Conservation (phyloP, 2,113 vertebrate genomes). For the Dipodomys spectabilis region DNA sequence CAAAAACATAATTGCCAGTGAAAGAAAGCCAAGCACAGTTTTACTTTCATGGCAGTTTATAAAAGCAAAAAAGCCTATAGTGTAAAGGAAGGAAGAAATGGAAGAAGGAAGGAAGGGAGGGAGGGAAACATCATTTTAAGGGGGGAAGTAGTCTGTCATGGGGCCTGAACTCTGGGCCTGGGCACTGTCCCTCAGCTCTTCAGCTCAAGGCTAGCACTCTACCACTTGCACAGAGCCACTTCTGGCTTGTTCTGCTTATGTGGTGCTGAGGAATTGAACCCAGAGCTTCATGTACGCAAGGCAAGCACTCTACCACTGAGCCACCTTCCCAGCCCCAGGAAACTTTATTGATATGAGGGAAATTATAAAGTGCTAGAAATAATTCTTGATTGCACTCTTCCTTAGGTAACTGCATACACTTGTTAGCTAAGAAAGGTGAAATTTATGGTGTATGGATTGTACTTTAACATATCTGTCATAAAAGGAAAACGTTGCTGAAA, state of each 20-base stretch:
- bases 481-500: neutral
- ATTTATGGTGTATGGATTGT: neutral
- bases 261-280: too few species aligned
- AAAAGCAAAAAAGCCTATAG: neutral
- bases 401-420: neutral
- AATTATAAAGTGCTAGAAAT: neutral
- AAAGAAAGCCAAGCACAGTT: neutral
- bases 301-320: too few species aligned
- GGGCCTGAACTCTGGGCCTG: too few species aligned
- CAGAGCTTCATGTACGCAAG: too few species aligned
- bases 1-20: neutral
- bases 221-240: too few species aligned
- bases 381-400: neutral
- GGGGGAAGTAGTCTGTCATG: too few species aligned
- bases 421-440: neutral
- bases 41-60: neutral
- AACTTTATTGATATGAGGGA: neutral
- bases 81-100: neutral
- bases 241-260: too few species aligned
- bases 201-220: too few species aligned
- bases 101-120: neutral
- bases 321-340: too few species aligned
- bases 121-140: neutral
- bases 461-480: neutral
- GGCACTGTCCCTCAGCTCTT: too few species aligned